These are phyloP conservation scores for Rhopalosiphum maidis DNA, from an alignment of 1,140 invertebrate species.

Conservation along the genomic window DNA sequence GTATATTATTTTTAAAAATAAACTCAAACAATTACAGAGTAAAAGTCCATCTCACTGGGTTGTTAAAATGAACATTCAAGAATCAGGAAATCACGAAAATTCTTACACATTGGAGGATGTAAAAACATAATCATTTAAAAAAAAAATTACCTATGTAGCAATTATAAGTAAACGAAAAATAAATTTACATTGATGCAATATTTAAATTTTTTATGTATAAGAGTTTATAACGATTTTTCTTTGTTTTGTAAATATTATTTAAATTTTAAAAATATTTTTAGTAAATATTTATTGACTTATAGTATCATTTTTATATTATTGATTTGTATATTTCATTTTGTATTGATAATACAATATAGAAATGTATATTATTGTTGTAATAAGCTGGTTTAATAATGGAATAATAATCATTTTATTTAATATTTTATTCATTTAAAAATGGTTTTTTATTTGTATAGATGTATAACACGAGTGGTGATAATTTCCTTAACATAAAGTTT, in stretches of 20 bases:
- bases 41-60: background rate
- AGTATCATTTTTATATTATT: too few species aligned
- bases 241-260: too few species aligned
- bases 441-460: background rate
- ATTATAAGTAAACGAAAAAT: too few species aligned
- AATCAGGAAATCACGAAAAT: background rate
- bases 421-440: background rate
- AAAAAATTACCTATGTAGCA: too few species aligned
- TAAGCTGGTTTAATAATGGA: background rate
- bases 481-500: background rate
- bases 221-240: background rate
- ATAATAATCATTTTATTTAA: background rate
- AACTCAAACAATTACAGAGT: background rate
- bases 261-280: too few species aligned
- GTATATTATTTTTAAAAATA: background rate
- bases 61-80: background rate
- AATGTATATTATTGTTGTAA: background rate
- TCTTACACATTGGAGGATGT: background rate
- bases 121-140: too few species aligned
- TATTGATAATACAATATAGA: background rate
- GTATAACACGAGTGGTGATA: background rate
- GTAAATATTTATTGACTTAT: too few species aligned
- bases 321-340: too few species aligned
- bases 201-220: background rate
- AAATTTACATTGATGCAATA: too few species aligned